Evolutionary conservation across 2,797 vertebrate genomes (phyloP).

Genomic region (Atherinosoma microstoma): DNA sequence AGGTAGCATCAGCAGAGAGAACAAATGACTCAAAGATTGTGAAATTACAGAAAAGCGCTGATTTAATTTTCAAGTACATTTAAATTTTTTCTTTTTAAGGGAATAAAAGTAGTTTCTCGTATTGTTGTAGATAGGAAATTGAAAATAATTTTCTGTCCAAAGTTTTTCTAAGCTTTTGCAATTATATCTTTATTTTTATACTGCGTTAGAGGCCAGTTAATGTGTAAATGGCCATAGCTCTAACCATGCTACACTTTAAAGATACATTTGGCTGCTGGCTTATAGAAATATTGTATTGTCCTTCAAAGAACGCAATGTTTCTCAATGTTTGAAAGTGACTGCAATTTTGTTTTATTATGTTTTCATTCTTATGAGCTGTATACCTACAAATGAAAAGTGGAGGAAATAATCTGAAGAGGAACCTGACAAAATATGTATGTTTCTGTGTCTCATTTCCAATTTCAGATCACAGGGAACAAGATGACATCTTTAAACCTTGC

Average conservation of each 20-base stretch:
- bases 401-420: not conserved
- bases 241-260: not conserved
- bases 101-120: not conserved
- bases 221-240: not conserved
- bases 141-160: too few relatives aligned
- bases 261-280: not conserved
- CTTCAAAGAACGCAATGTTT: not conserved
- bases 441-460: not conserved
- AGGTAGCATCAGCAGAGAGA: not conserved
- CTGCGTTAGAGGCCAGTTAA: not conserved
- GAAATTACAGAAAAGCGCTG: not conserved
- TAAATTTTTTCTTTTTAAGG: not conserved
- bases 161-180: too few relatives aligned
- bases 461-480: constrained; percentile 94
- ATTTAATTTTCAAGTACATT: not conserved
- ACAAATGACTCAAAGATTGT: not conserved
- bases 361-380: not conserved
- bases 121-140: not conserved
- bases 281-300: not conserved
- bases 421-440: not conserved
- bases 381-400: not conserved
- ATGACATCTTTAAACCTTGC: constrained; percentile 96
- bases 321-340: too few relatives aligned
- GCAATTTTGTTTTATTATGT: too few relatives aligned
- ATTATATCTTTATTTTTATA: not conserved